Conservation (phyloP, 2,113 vertebrate species). For the Menura novaehollandiae region DNA sequence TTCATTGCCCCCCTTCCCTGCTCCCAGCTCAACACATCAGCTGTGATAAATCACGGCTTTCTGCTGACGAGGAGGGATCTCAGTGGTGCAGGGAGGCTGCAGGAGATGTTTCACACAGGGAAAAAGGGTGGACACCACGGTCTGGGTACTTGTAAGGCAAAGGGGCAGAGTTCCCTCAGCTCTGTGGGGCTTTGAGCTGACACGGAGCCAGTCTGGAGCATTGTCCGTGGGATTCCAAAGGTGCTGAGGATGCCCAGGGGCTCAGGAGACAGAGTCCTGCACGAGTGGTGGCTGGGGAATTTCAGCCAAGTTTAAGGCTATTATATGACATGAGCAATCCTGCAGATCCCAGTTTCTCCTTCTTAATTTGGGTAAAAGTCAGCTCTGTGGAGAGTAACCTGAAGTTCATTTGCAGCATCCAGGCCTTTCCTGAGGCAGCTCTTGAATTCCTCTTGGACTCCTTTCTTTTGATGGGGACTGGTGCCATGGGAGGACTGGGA, state of each 20-base stretch:
- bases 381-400: background rate
- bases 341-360: background rate
- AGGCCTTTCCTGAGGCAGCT: background rate
- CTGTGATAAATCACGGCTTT: conserved; percentile 3
- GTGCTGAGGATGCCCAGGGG: background rate
- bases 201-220: rapidly evolving
- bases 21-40: background rate
- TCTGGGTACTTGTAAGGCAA: background rate
- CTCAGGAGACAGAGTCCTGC: background rate
- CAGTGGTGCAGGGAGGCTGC: background rate
- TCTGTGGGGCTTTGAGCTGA: background rate
- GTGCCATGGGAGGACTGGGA: background rate
- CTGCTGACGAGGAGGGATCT: background rate
- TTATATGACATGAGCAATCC: background rate
- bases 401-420: background rate
- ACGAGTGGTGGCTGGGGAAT: background rate
- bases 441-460: background rate
- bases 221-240: background rate
- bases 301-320: background rate
- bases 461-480: background rate
- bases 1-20: background rate
- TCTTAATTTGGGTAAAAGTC: background rate
- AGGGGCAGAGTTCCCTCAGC: background rate
- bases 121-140: background rate
- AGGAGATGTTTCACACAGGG: background rate